Conservation (phyloP, 2,888 invertebrate genomes). For the Tenthredo distinguenda region DNA sequence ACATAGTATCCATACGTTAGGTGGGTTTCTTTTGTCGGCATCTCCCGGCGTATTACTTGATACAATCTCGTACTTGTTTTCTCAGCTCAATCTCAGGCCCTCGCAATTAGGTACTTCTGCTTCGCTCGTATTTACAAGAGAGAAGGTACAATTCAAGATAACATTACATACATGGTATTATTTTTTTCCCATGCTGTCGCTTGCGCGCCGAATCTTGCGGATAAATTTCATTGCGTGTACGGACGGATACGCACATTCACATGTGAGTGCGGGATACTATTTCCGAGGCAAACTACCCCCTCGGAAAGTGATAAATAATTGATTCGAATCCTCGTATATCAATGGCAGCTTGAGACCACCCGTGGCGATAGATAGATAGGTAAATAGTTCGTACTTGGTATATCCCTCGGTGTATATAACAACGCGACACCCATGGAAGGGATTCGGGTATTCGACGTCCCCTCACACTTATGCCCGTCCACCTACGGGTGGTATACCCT, state of each 20-base stretch:
- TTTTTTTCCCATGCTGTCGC: neutral
- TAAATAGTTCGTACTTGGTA: neutral
- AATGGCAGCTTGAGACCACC: slow-evolving; percentile 73
- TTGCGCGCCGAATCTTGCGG: too few relatives aligned
- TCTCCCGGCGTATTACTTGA: slow-evolving; percentile 24
- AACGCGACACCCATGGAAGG: neutral
- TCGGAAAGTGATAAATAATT: slow-evolving; percentile 71
- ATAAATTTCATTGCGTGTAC: too few relatives aligned
- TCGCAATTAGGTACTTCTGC: slow-evolving; percentile 15
- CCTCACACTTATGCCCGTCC: neutral
- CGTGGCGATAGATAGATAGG: slow-evolving; percentile 63
- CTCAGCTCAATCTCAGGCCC: slow-evolving; percentile 24
- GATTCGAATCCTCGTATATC: slow-evolving; percentile 69
- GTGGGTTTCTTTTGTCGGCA: slow-evolving; percentile 40
- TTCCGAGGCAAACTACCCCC: neutral
- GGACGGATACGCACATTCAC: neutral
- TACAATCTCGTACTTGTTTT: slow-evolving; percentile 35
- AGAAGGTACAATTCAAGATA: neutral
- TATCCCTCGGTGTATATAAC: neutral
- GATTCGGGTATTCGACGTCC: neutral
- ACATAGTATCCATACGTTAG: slow-evolving; percentile 1
- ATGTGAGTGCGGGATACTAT: neutral
- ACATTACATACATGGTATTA: neutral
- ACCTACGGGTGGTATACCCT: slow-evolving; percentile 34
- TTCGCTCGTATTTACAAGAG: neutral